A percentile compares a stretch with the other conserved stretches of the same genome.
These are phyloP conservation scores for Mobula birostris DNA, from an alignment of 2,113 vertebrate genomes.

Conservation along the genomic window DNA sequence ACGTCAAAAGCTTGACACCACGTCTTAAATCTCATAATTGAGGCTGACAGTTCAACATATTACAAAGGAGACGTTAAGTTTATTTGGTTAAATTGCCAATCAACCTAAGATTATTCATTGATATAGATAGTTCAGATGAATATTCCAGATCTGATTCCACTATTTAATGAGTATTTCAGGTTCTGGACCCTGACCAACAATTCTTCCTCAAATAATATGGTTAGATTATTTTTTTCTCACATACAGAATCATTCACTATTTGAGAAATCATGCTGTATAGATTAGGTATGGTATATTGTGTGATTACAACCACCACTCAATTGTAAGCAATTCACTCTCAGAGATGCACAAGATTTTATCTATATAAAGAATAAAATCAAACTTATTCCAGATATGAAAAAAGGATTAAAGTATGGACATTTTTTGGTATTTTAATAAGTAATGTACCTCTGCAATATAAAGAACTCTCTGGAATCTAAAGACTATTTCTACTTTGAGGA, in stretches of 20 bases:
- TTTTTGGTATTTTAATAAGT: background rate
- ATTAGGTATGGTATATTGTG: background rate
- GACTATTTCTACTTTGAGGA: background rate
- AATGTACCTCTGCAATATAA: background rate
- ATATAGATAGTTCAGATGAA: background rate
- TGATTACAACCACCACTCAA: background rate
- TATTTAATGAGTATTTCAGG: background rate
- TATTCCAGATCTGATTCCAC: background rate
- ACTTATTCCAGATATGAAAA: background rate
- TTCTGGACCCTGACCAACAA: background rate
- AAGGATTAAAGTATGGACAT: background rate
- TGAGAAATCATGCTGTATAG: background rate
- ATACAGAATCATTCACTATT: background rate
- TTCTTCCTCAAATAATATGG: background rate
- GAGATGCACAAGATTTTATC: background rate
- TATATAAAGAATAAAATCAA: background rate
- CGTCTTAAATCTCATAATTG: background rate
- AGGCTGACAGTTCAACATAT: background rate
- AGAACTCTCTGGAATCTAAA: background rate
- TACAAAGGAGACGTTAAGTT: background rate
- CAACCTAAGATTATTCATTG: background rate
- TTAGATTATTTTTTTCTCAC: background rate
- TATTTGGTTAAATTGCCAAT: background rate
- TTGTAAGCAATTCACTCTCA: background rate
- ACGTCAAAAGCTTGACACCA: background rate